Evolutionary conservation across 2,797 vertebrate species (phyloP).

Genomic region (Apogon hyalosoma): DNA sequence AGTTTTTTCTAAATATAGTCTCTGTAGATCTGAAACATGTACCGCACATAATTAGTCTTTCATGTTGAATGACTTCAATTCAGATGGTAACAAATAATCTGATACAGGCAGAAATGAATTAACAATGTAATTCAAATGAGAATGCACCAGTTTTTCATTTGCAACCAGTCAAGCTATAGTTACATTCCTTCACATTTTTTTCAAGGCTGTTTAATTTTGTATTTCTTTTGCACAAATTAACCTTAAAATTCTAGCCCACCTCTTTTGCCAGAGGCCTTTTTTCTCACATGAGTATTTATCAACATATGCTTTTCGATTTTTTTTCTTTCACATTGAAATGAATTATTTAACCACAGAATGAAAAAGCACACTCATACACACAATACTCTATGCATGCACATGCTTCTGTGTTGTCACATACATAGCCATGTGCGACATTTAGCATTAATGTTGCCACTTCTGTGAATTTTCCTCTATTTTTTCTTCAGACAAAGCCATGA

Average conservation of each 20-base stretch:
- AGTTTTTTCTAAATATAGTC: not conserved
- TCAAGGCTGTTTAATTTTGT: conserved; percentile 49
- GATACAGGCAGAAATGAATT: conserved; percentile 44
- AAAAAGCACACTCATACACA: conserved; percentile 8
- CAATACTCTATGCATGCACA: not conserved
- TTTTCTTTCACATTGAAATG: conserved; percentile 34
- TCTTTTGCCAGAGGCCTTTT: conserved; percentile 53
- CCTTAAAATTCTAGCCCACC: conserved; percentile 66
- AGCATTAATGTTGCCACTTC: conserved; percentile 44
- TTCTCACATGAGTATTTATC: conserved; percentile 68
- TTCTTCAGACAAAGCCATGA: conserved; percentile 58
- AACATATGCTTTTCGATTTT: conserved; percentile 72
- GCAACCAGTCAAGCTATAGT: conserved; percentile 44
- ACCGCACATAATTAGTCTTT: conserved; percentile 14
- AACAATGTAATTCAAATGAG: conserved; percentile 42
- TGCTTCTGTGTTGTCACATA: conserved; percentile 23
- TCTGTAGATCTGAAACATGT: conserved; percentile 2
- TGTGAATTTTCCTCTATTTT: conserved; percentile 35
- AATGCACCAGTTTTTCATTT: conserved; percentile 46
- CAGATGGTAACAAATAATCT: conserved; percentile 30
- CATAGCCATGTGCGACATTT: conserved; percentile 41
- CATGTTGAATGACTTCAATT: conserved; percentile 38
- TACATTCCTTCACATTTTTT: conserved; percentile 21
- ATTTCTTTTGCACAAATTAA: conserved; percentile 66
- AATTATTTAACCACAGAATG: conserved; percentile 58